These are phyloP conservation scores for Machimus atricapillus DNA, from an alignment of 2,888 invertebrate genomes.

Conservation along the genomic window DNA sequence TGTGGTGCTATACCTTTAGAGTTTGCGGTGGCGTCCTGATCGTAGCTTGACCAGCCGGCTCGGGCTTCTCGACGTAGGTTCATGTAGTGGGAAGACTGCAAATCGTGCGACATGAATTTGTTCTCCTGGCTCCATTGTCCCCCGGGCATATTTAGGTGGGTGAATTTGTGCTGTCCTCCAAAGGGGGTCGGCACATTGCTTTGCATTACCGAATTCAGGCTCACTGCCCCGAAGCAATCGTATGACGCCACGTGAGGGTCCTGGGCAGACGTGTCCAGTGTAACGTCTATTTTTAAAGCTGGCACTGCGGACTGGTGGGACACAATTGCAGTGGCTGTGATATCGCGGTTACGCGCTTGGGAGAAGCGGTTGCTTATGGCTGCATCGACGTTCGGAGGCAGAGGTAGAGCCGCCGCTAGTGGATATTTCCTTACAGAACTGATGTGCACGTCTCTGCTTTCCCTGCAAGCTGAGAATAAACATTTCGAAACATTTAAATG, in stretches of 20 bases:
- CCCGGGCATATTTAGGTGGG: constrained; percentile 79
- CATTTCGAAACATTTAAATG: background rate
- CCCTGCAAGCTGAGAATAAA: background rate
- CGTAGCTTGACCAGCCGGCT: constrained; percentile 55
- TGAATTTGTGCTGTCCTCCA: constrained; percentile 65
- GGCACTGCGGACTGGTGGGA: constrained; percentile 60
- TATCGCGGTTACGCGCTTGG: constrained; percentile 70
- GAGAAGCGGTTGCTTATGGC: constrained; percentile 72
- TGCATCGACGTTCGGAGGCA: constrained; percentile 72
- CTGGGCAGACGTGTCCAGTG: constrained; percentile 53
- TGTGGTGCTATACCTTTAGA: constrained; percentile 28
- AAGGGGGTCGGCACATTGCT: constrained; percentile 77
- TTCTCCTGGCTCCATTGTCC: constrained; percentile 74
- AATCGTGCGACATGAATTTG: constrained; percentile 74
- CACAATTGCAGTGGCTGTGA: constrained; percentile 68
- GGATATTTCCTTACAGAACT: constrained; percentile 64
- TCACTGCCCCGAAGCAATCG: constrained; percentile 72
- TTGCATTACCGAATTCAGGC: constrained; percentile 75
- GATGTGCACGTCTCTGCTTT: background rate
- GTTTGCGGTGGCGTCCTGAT: constrained; percentile 52
- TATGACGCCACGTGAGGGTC: constrained; percentile 73
- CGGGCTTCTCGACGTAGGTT: constrained; percentile 63
- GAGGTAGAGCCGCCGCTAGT: constrained; percentile 64
- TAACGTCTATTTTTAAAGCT: constrained; percentile 53
- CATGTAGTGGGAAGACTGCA: constrained; percentile 72